Evolutionary conservation across 2,888 invertebrate genomes (phyloP).

Genomic region (Operophtera brumata): DNA sequence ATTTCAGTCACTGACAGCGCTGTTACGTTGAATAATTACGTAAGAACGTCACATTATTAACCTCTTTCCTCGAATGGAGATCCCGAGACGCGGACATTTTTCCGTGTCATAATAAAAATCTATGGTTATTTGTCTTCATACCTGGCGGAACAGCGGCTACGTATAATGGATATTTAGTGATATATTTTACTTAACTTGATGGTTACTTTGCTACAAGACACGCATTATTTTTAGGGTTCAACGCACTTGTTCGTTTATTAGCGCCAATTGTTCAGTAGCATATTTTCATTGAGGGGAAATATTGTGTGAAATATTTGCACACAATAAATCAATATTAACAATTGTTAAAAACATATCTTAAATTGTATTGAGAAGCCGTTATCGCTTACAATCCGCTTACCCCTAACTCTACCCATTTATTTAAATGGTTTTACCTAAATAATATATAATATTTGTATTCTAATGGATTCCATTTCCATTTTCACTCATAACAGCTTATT

Average conservation of each 20-base stretch:
- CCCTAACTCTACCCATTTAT: background rate
- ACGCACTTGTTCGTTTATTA: too few species aligned
- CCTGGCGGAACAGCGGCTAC: background rate
- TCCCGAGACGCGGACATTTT: conserved; percentile 31
- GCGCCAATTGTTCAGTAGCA: too few species aligned
- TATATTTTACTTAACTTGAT: background rate
- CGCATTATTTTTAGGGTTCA: too few species aligned
- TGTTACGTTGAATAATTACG: conserved; percentile 46
- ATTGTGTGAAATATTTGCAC: too few species aligned
- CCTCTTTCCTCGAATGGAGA: conserved; percentile 30
- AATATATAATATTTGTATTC: conserved; percentile 4
- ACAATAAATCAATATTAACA: too few species aligned
- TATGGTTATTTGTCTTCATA: conserved; percentile 32
- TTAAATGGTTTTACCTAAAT: background rate
- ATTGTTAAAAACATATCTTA: too few species aligned
- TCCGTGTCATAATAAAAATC: conserved; percentile 42
- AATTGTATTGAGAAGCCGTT: background rate
- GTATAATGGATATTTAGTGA: background rate
- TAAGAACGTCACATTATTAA: conserved; percentile 46
- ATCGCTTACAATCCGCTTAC: background rate
- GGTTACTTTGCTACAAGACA: background rate
- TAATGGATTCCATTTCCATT: conserved; percentile 18
- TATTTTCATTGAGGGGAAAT: too few species aligned
- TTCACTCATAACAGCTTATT: conserved; percentile 13
- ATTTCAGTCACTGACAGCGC: conserved; percentile 19